Conservation (phyloP, 2,888 invertebrate genomes). For the Schizotus pectinicornis region DNA sequence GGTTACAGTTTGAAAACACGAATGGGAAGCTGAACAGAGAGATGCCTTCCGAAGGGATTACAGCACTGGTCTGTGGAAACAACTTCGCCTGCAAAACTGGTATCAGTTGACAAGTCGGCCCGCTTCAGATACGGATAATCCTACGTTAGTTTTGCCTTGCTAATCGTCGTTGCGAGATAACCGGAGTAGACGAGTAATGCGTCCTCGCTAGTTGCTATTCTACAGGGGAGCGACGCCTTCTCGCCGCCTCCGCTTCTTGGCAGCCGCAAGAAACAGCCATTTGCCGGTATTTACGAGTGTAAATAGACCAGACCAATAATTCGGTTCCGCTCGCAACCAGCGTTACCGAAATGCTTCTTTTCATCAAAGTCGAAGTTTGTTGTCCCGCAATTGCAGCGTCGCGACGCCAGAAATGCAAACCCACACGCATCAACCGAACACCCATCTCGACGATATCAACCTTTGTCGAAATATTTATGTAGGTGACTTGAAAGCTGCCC, state of each 20-base stretch:
- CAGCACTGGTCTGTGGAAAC: constrained; percentile 23
- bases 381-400: no score
- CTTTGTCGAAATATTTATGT: no score
- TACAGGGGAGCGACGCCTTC: constrained; percentile 28
- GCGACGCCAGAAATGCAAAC: no score
- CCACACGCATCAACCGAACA: no score
- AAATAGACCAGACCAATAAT: constrained; percentile 17
- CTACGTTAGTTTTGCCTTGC: constrained; percentile 39
- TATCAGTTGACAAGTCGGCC: constrained; percentile 25
- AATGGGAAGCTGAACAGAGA: constrained; percentile 31
- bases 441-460: no score
- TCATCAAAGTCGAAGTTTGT: no score
- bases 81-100: constrained; percentile 27
- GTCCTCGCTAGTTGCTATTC: constrained; percentile 35
- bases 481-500: no score
- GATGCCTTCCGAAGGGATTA: constrained; percentile 22
- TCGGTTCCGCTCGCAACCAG: neutral
- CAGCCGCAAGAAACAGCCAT: constrained; percentile 16
- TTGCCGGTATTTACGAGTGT: constrained; percentile 14
- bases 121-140: constrained; percentile 35
- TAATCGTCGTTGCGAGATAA: constrained; percentile 40
- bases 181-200: constrained; percentile 40
- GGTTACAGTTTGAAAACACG: constrained; percentile 29
- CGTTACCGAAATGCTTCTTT: no score
- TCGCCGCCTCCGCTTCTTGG: constrained; percentile 10